Percentiles rank a stretch among this genome's conserved stretches.
Evolutionary conservation across 2,888 invertebrate genomes (phyloP).

Genomic region (Agrilus cyanescens): DNA sequence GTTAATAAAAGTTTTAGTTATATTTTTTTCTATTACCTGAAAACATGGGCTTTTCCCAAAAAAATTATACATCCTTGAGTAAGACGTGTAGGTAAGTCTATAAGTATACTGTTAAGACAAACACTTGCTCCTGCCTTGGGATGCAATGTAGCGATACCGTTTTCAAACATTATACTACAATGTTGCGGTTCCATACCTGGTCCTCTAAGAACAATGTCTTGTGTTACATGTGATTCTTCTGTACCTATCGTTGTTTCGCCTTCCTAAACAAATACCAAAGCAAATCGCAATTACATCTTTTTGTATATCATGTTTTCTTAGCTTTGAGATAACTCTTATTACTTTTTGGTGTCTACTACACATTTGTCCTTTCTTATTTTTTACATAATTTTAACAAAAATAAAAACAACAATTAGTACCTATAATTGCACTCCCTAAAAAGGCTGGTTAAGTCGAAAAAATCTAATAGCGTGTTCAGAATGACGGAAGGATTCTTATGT

Average conservation of each 20-base stretch:
- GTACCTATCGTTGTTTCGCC: slow-evolving; percentile 79
- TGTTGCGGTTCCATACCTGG: slow-evolving; percentile 68
- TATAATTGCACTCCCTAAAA: too few relatives aligned
- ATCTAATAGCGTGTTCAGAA: too few relatives aligned
- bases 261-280: slow-evolving; percentile 42
- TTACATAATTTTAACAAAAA: too few relatives aligned
- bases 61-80: slow-evolving; percentile 63
- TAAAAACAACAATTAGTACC: too few relatives aligned
- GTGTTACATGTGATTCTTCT: slow-evolving; percentile 52
- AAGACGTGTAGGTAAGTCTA: slow-evolving; percentile 66
- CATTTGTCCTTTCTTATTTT: too few relatives aligned
- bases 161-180: slow-evolving; percentile 58
- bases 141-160: slow-evolving; percentile 61
- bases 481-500: too few relatives aligned
- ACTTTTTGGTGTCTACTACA: too few relatives aligned
- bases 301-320: too few relatives aligned
- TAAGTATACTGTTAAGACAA: slow-evolving; percentile 70
- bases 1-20: background rate
- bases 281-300: background rate
- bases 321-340: too few relatives aligned
- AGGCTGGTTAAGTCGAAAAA: too few relatives aligned
- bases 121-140: slow-evolving; percentile 65
- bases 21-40: slow-evolving; percentile 23
- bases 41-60: slow-evolving; percentile 49
- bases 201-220: slow-evolving; percentile 67